Base-by-base conservation (phyloP, 2,797 vertebrate species). In the Pseudochaenichthys georgianus region DNA sequence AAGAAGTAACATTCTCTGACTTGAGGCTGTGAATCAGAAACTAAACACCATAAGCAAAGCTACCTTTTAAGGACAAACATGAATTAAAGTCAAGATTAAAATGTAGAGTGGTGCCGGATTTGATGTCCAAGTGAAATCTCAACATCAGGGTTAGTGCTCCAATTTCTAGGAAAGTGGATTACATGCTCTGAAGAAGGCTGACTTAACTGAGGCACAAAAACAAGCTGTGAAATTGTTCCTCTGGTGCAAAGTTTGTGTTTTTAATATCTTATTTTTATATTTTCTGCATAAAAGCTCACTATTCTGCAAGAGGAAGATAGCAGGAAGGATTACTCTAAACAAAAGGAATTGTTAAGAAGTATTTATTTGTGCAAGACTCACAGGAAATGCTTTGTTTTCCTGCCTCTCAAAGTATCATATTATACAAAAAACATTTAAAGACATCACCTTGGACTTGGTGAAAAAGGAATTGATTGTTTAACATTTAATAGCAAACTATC, bases 111-210 rank as follows among this genome's bases (percentile, higher is more conserved):
- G 15, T 11, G 69, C 15, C 55, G 53, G 48, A 51, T 76, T 54
- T 67, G 34, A 48, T n/a, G 47, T 51, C 68, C 46, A 19, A 53
- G 50, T 64, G 62, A 82, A 73, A 73, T 80, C 48, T 59, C 28
- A 76, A 72, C 76, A 76, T 72, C 57, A 19, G 62, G 61, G 54
- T 75, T 68, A 58, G 38, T 69, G 77, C 60, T 70, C 71, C 65
- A 72, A 34, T 68, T 76, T 80, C 62, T 62, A 60, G 57, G 63
- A 76, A 64, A 58, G 68, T 81, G 78, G 75, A 84, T 87, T 78
- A 78, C 13, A 41, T 46, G 46, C 45, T 87, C 61, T 23, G 17
- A 78, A 75, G 75, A 57, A 63, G 47, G 54, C 69, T 71, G 77
- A 28, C 34, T 48, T 46, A 74, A 34, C 43, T 19, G 19, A 52